Conservation (phyloP, 2,797 vertebrate genomes). For the Crocodylus rhombifer region DNA sequence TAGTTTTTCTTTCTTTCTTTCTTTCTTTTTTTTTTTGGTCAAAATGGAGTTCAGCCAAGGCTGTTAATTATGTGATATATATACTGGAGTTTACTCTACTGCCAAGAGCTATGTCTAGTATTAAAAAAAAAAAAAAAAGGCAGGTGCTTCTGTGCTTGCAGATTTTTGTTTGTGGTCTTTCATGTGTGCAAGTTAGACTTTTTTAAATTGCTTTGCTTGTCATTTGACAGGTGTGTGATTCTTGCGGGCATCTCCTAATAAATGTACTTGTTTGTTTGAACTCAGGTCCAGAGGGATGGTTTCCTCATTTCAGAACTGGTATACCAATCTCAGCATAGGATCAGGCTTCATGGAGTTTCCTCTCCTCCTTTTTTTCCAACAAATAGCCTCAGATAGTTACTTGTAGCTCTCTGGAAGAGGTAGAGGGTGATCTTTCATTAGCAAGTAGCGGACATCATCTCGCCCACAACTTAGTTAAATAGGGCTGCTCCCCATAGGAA, state of each 20-base stretch:
- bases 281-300: background rate
- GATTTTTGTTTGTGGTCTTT: background rate
- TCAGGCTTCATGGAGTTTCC: background rate
- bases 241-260: background rate
- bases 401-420: no score
- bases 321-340: background rate
- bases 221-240: background rate
- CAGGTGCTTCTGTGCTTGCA: no score
- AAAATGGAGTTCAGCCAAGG: background rate
- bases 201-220: background rate
- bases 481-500: no score
- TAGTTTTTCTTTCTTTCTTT: no score
- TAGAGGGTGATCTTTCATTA: no score
- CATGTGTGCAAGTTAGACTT: background rate
- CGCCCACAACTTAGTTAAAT: no score
- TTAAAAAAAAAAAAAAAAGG: no score
- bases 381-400: no score
- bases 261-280: background rate
- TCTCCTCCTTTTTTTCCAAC: background rate
- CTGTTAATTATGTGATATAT: rapidly evolving
- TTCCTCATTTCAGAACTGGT: background rate
- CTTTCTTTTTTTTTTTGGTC: background rate
- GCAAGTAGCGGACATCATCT: no score
- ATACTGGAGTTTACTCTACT: background rate
- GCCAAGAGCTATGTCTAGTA: background rate